These are phyloP conservation scores for Cacatua alba DNA, from an alignment of 2,113 vertebrate genomes.

Conservation along the genomic window DNA sequence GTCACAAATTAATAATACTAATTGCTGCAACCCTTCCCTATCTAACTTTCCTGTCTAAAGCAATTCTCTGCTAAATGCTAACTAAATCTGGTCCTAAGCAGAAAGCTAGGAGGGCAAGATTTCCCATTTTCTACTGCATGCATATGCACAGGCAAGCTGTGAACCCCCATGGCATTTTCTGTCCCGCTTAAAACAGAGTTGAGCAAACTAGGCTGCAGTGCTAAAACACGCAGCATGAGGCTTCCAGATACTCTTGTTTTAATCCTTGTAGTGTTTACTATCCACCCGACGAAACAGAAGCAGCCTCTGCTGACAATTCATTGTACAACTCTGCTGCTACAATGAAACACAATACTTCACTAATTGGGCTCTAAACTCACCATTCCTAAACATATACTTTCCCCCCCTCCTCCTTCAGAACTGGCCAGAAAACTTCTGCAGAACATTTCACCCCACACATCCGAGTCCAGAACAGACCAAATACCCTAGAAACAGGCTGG, in stretches of 20 bases:
- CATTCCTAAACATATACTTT: not conserved
- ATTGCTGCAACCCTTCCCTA: not conserved
- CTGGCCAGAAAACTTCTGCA: not conserved
- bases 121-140: not conserved
- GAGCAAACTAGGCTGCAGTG: not conserved
- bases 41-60: not conserved
- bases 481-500: not conserved
- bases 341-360: not conserved
- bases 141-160: not conserved
- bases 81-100: not conserved
- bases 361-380: not conserved
- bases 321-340: not conserved
- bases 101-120: not conserved
- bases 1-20: not conserved
- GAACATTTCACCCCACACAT: not conserved
- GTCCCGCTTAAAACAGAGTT: not conserved
- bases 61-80: not conserved
- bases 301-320: not conserved
- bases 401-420: not conserved
- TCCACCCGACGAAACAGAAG: not conserved
- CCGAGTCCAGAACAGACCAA: rapidly evolving
- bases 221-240: not conserved
- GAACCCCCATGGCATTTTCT: not conserved
- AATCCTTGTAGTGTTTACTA: not conserved
- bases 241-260: not conserved